These are phyloP conservation scores for Bergia puertoricense DNA, from an alignment of 92 coral and sea anemone species.

Conservation along the genomic window DNA sequence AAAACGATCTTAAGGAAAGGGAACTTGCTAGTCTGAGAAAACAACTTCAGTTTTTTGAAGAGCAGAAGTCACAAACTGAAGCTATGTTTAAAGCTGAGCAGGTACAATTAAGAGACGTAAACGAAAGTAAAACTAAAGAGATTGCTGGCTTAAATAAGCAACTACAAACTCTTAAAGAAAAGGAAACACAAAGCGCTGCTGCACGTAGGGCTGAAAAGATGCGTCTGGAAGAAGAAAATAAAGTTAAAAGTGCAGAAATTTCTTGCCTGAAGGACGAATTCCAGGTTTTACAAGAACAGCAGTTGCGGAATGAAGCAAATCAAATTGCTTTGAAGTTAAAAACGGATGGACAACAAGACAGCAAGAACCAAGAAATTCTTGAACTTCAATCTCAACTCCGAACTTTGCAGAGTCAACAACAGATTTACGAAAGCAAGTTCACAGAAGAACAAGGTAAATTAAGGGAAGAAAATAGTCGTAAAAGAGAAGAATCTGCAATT, in stretches of 20 bases:
- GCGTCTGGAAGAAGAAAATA: constrained; percentile 24
- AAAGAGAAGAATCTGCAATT: constrained; percentile 25
- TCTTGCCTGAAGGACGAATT: constrained; percentile 23
- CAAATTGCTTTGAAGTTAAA: constrained; percentile 32
- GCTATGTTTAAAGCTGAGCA: constrained; percentile 13
- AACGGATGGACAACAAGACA: constrained; percentile 25
- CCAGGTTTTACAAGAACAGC: constrained; percentile 16
- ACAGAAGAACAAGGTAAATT: constrained; percentile 13
- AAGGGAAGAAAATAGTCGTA: constrained; percentile 25
- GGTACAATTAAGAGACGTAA: not conserved
- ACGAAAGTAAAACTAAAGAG: not conserved
- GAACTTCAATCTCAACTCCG: constrained; percentile 34
- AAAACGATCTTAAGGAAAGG: constrained; percentile 12
- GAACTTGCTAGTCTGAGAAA: constrained; percentile 13
- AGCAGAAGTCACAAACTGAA: constrained; percentile 11
- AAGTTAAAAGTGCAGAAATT: constrained; percentile 8
- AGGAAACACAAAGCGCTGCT: not conserved
- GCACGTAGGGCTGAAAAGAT: constrained; percentile 3
- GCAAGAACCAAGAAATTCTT: constrained; percentile 28
- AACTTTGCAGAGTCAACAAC: constrained; percentile 14
- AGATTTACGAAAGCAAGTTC: constrained; percentile 15
- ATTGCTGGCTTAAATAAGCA: constrained; percentile 11
- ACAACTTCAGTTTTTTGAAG: constrained; percentile 7
- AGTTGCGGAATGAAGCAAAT: constrained; percentile 12
- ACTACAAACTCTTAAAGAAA: constrained; percentile 5